Evolutionary conservation across 2,797 vertebrate species (phyloP).

Genomic region (Bradypodion ventrale): DNA sequence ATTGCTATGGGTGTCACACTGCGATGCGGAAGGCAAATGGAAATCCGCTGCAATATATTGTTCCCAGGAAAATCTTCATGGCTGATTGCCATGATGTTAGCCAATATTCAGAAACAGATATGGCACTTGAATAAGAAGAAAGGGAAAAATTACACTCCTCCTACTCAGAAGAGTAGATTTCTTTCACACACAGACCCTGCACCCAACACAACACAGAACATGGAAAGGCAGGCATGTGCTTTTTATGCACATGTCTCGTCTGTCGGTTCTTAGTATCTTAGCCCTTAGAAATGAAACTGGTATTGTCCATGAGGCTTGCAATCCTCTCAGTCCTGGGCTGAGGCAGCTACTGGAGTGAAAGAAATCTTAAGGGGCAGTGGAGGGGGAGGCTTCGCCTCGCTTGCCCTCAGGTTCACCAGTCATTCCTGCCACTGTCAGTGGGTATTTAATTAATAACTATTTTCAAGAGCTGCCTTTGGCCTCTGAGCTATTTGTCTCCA

Average conservation of each 20-base stretch:
- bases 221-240: neutral
- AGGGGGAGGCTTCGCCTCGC: neutral
- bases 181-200: neutral
- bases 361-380: neutral
- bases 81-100: no score
- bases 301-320: neutral
- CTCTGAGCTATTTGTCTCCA: constrained; percentile 61
- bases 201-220: neutral
- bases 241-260: neutral
- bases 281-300: neutral
- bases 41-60: no score
- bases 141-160: no score
- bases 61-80: no score
- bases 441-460: constrained; percentile 53
- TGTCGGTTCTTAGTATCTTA: neutral
- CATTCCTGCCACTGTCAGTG: constrained; percentile 19
- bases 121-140: no score
- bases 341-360: constrained; percentile 5
- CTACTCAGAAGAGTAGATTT: neutral
- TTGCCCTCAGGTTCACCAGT: constrained; percentile 22
- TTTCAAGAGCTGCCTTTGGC: constrained; percentile 60
- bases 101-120: no score
- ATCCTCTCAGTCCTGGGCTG: neutral
- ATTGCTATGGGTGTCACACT: no score
- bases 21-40: no score